A percentile compares a stretch with the other conserved stretches of the same genome.
These are phyloP conservation scores for Hyperopisus bebe DNA, from an alignment of 2,113 vertebrate genomes.

Conservation along the genomic window DNA sequence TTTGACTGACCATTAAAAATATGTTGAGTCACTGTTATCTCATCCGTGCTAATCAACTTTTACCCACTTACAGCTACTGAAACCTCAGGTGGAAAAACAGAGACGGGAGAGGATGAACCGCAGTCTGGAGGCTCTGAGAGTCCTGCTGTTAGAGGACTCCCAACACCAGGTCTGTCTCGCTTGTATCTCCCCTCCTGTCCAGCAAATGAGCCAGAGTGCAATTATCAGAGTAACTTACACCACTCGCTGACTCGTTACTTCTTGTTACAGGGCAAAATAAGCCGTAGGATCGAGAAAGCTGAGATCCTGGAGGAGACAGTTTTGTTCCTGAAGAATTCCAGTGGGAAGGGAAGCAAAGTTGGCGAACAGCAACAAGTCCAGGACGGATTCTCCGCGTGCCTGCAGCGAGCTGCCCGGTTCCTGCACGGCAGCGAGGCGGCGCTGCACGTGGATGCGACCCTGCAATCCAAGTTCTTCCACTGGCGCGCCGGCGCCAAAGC, in stretches of 20 bases:
- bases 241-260: background rate
- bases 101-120: slow-evolving; percentile 72
- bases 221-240: background rate
- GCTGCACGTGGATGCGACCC: slow-evolving; percentile 26
- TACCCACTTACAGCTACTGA: slow-evolving; percentile 55
- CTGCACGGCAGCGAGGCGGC: slow-evolving; percentile 43
- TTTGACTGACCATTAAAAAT: background rate
- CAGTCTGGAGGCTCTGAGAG: slow-evolving; percentile 66
- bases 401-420: slow-evolving; percentile 47
- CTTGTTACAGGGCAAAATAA: slow-evolving; percentile 51
- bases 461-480: slow-evolving; percentile 23
- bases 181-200: background rate
- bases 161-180: slow-evolving; percentile 58
- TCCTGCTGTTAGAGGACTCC: slow-evolving; percentile 59
- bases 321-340: slow-evolving; percentile 43
- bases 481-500: background rate
- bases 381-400: slow-evolving; percentile 51
- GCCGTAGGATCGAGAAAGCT: slow-evolving; percentile 69
- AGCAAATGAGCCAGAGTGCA: background rate
- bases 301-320: slow-evolving; percentile 72
- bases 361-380: background rate
- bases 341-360: background rate
- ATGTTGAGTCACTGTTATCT: background rate
- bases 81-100: slow-evolving; percentile 72
- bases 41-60: background rate